Evolutionary conservation across 2,888 invertebrate genomes (phyloP), one percentile per base, ranked within the genome.

Genomic region (Caenorhabditis macrosperma): DNA sequence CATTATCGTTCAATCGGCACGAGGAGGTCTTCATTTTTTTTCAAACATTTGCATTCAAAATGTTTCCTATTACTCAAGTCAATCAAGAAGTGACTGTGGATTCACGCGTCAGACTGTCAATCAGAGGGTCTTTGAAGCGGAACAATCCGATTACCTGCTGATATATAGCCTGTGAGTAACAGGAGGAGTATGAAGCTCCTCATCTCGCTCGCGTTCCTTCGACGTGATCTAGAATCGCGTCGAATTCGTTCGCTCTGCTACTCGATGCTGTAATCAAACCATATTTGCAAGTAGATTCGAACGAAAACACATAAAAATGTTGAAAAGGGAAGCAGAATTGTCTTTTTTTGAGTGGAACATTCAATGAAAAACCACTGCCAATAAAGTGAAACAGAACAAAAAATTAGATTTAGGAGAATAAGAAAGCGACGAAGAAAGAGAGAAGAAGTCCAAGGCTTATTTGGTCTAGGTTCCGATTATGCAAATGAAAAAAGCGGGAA

Each of bases 151-250:
- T 52, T 50, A 72, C 72, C 72, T 64, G 72, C 55, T 72, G 72
- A 72, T 72, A 72, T 17, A n/a, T 72, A 57, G 38, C 72, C 63
- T n/a, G 64, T 35, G 63, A 72, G 57, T 72, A 72, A 57, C 46
- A 72, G 44, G 63, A 72, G 63, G 33, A 72, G 55, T 24, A 72
- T 57, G 38, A 72, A 64, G 72, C 72, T 72, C 72, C 72, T 64
- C 72, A 72, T 72, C 48, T 61, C 63, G 72, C 54, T 72, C 61
- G 69, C 52, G 69, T 52, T 71, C 60, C 54, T 61, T 44, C 72
- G 72, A 72, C 72, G 72, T 72, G 72, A 72, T 72, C 72, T 72
- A 72, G 72, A 72, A 72, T 72, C 72, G 72, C 72, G 72, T 50
- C 71, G 71, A 71, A 33, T 44, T 61, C 68, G 59, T 59, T 72